phyloP scores from a whole-genome alignment of 2,888 invertebrate species.

The Chouioia cunea region DNA sequence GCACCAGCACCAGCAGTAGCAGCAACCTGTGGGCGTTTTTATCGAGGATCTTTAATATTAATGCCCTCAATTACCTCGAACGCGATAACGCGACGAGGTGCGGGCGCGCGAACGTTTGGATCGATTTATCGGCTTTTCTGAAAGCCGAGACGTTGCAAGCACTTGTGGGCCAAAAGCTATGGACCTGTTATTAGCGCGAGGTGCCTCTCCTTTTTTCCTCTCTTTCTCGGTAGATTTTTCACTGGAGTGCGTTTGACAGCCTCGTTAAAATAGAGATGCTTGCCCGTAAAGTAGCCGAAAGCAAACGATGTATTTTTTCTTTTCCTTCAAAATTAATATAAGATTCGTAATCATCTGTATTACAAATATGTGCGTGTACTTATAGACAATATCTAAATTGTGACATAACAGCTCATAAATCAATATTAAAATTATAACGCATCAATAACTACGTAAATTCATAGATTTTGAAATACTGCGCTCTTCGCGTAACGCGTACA shows the following conservation, averaged over 20 bases:
- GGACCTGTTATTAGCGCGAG: neutral
- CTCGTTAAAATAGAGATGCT: no score
- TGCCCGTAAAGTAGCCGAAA: no score
- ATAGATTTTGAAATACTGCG: no score
- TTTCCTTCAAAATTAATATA: no score
- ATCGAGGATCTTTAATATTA: conserved; percentile 52
- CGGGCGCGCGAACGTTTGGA: neutral
- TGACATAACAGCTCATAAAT: no score
- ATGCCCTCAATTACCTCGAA: conserved; percentile 48
- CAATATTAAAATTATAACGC: no score
- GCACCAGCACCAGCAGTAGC: conserved; percentile 39
- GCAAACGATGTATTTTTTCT: no score
- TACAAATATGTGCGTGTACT: no score
- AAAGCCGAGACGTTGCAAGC: neutral
- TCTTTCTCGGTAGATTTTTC: conserved; percentile 14
- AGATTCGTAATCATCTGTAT: no score
- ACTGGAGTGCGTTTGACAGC: neutral
- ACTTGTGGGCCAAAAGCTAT: neutral
- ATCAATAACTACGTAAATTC: no score
- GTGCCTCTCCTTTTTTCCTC: neutral
- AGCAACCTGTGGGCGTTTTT: conserved; percentile 47
- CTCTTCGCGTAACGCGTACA: no score
- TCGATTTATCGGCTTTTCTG: conserved; percentile 44
- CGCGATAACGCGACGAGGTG: neutral
- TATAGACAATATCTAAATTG: no score